Base-by-base conservation (phyloP, 2,113 vertebrate species). In the Mobula hypostoma region DNA sequence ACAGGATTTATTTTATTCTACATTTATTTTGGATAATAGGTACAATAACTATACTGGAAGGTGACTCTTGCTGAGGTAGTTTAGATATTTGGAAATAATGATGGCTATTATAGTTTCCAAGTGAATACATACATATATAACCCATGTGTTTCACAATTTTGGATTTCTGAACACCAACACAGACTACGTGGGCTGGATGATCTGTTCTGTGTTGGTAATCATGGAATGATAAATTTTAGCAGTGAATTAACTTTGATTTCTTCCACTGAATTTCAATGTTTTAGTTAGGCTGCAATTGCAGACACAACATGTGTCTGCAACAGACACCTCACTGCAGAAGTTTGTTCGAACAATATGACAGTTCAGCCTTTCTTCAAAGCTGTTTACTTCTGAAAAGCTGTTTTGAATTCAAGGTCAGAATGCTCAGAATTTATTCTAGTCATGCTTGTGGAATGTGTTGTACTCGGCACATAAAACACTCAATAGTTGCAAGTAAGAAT, bases 401-500 rank as follows among this genome's bases (percentile, higher is more conserved):
- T 72, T 87, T 70, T 68, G 63, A 92, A 72, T 72, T 92, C 66
- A 92, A 92, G 17, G 88, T 92, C 88, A 48, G 66, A 11, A 92
- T 70, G 40, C 70, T 91, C 87, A 70, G n/a, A 70, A 91, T 15
- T 5, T 91, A 70, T 12, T 36, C 15, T n/a, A 36, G 63, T 36
- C 8, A 7, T 70, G 2, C 36, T n/a, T 92, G 19, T 12, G 1
- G 8, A 87, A 87, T 56, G 21, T 27, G 8, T 61, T 87, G 27
- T 27, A 87, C 11, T 63, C 83, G 29, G 27, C 48, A 87, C 56
- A 61, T 72, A 36, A 72, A 70, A 24, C 32, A 92, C 5, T 2
- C 17, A 92, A 72, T 21, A 92, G 2, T 70, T n/a, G 68, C 83
- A 32, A 91, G 66, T 14, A 70, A 91, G 66, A 58, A 8, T 58